Evolutionary conservation across 2,113 vertebrate genomes (phyloP), one percentile per base, ranked within the genome.

Genomic region (Heteronetta atricapilla): DNA sequence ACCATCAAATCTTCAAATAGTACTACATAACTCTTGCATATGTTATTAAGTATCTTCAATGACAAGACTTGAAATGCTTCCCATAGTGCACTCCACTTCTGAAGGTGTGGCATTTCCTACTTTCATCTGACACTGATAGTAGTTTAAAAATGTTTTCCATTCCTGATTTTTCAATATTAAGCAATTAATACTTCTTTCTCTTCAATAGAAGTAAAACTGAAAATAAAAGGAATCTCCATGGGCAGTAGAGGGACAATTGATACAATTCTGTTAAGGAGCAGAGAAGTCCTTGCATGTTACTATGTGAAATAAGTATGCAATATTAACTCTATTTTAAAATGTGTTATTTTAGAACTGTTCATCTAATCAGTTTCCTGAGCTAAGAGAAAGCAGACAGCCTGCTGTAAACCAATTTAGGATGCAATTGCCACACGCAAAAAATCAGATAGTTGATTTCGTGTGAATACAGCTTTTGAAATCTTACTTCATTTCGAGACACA

Each of bases 271-370:
- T 64, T 90, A 94, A 97, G 89, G 91, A 97, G 74, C 86, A 90
- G 89, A 93, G 91, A 77, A 4, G 6, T 89, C 75, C 74, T 92
- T 94, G 79, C n/a, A 11, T 95, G 80, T 95, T 84, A 75, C 60
- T 90, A 34, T 72, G 16, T 79, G 73, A 80, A 90, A 59, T 96
- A 92, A 87, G 69, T 93, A 77, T 80, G 40, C 53, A 50, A 59
- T 50, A 15, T 95, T 90, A 95, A 96, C 96, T 96, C 72, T 50
- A 17, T 90, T 96, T 97, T 97, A 68, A 95, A 89, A 94, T 88
- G 58, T 95, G 21, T 94, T 96, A 77, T 94, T 97, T 97, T 96
- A 92, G 75, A 97, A 80, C 60, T 94, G 68, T 91, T 97, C 72
- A 67, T 96, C 81, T 94, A 90, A 93, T 97, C 88, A 89, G 40